phyloP scores from a whole-genome alignment of 1,140 invertebrate species.

The Calliphora vicina region DNA sequence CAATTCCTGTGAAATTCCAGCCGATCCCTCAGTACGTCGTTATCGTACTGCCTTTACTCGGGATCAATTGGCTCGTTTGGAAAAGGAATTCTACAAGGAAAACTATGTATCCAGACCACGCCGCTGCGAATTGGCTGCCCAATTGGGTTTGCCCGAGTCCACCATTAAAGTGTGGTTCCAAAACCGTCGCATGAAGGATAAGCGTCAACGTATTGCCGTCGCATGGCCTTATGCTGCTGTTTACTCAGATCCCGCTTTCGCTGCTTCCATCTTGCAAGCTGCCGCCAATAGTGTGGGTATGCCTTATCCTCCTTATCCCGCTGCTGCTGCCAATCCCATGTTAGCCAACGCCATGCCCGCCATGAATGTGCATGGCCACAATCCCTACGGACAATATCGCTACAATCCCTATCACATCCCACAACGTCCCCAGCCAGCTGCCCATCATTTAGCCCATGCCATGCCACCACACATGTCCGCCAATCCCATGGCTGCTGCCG shows the following conservation, averaged over 20 bases:
- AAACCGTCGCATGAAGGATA: slow-evolving; percentile 99
- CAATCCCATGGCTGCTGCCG: slow-evolving; percentile 42
- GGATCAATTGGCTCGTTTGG: slow-evolving; percentile 92
- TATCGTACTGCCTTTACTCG: slow-evolving; percentile 98
- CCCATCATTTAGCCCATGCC: slow-evolving; percentile 59
- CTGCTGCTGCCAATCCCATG: slow-evolving; percentile 60
- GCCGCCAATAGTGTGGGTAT: slow-evolving; percentile 75
- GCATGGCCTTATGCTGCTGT: slow-evolving; percentile 94
- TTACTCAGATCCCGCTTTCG: slow-evolving; percentile 90
- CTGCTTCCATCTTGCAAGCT: slow-evolving; percentile 89
- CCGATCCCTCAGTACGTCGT: slow-evolving; percentile 79
- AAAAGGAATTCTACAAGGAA: slow-evolving; percentile 97
- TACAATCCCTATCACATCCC: slow-evolving; percentile 61
- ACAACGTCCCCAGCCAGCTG: slow-evolving; percentile 53
- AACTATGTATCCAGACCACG: slow-evolving; percentile 97
- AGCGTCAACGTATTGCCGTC: slow-evolving; percentile 90
- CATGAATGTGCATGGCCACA: slow-evolving; percentile 62
- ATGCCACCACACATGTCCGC: slow-evolving; percentile 45
- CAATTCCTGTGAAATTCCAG: slow-evolving; percentile 55
- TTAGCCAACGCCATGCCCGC: slow-evolving; percentile 65
- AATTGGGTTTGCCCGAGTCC: slow-evolving; percentile 92
- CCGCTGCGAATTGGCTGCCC: slow-evolving; percentile 92
- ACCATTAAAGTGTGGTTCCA: slow-evolving; percentile 99
- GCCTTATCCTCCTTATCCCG: slow-evolving; percentile 68
- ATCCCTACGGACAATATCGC: slow-evolving; percentile 63